phyloP scores from a whole-genome alignment of 2,888 invertebrate genomes.

The Schizotus pectinicornis region DNA sequence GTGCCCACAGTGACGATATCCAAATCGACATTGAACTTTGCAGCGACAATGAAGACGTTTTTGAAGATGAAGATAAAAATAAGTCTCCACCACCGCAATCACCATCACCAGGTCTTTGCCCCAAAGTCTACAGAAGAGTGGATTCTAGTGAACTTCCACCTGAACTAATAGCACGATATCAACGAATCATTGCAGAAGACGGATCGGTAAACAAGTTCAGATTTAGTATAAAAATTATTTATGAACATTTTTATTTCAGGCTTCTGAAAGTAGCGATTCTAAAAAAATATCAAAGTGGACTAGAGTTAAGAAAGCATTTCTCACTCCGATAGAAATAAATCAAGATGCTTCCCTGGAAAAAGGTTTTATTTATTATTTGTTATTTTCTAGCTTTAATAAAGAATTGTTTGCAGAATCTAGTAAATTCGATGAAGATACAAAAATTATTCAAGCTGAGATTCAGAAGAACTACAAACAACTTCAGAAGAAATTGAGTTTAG shows the following conservation, averaged over 20 bases:
- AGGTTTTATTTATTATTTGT: no score
- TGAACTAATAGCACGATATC: constrained; percentile 51
- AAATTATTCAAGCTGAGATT: constrained; percentile 67
- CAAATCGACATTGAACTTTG: constrained; percentile 50
- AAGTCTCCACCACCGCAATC: constrained; percentile 10
- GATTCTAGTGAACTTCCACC: constrained; percentile 46
- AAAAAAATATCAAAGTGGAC: constrained; percentile 74
- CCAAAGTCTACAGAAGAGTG: constrained; percentile 10
- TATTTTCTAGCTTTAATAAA: not conserved
- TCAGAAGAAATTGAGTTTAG: constrained; percentile 74
- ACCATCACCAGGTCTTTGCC: constrained; percentile 26
- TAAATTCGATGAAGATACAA: constrained; percentile 20
- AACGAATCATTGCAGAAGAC: constrained; percentile 47
- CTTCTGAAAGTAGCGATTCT: not conserved
- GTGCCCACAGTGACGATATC: constrained; percentile 53
- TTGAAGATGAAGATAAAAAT: constrained; percentile 46
- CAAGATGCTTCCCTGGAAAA: constrained; percentile 14
- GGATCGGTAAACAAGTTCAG: constrained; percentile 30
- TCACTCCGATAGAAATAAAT: constrained; percentile 51
- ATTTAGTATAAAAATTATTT: constrained; percentile 19
- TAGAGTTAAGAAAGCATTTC: constrained; percentile 75
- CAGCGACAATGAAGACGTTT: constrained; percentile 54
- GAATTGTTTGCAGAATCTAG: not conserved
- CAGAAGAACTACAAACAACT: constrained; percentile 73
- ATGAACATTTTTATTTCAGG: not conserved